A percentile compares a stretch with the other conserved stretches of the same genome.
phyloP scores from a whole-genome alignment of 1,140 invertebrate genomes.

The Pseudobourletiella spinata region DNA sequence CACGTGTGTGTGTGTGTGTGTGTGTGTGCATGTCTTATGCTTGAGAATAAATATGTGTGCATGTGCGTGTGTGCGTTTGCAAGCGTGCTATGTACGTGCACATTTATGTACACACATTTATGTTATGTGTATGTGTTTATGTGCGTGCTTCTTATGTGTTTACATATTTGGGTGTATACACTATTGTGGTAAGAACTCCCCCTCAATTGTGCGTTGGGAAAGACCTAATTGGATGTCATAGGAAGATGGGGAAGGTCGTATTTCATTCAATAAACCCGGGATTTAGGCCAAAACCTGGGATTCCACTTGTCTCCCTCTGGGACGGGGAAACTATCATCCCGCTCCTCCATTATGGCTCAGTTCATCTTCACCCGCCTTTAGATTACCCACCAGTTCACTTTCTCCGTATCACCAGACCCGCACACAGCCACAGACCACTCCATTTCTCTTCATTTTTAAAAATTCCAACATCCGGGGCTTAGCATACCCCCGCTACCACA shows the following conservation, averaged over 20 bases:
- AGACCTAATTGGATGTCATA: conserved; percentile 29
- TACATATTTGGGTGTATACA: no score
- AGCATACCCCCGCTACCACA: no score
- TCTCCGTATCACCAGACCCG: not conserved
- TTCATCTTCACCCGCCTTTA: conserved; percentile 4
- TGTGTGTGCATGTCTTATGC: no score
- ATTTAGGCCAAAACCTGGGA: conserved; percentile 26
- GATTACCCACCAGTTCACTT: not conserved
- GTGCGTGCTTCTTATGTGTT: no score
- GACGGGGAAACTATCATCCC: conserved; percentile 22
- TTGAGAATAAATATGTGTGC: no score
- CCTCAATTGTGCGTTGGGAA: not conserved
- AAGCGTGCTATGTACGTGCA: no score
- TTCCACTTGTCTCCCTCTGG: conserved; percentile 24
- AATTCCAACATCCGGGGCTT: no score
- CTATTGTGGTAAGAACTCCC: not conserved
- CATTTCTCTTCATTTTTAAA: not conserved
- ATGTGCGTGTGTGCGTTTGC: no score
- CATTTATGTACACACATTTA: no score
- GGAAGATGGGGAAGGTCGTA: conserved; percentile 20
- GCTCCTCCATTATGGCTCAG: conserved; percentile 18
- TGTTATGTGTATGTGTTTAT: no score
- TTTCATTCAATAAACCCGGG: conserved; percentile 33
- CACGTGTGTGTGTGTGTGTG: no score
- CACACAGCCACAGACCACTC: not conserved